Conservation (phyloP, 2,888 invertebrate genomes). For the Stictocephala bisonia region DNA sequence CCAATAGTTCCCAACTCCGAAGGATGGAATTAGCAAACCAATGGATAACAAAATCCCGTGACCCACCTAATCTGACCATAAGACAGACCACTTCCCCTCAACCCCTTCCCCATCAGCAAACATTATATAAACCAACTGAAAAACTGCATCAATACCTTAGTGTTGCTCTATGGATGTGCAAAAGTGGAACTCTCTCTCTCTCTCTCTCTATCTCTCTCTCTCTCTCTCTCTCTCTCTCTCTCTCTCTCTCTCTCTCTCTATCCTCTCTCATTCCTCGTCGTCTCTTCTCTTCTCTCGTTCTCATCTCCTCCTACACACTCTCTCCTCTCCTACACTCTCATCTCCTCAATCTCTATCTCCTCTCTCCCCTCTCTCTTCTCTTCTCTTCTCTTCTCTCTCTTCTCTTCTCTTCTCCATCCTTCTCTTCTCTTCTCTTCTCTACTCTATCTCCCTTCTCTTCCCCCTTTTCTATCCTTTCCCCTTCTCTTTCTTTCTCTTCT, state of each 20-base stretch:
- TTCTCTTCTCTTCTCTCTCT: neutral
- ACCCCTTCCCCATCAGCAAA: too few relatives aligned
- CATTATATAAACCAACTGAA: too few relatives aligned
- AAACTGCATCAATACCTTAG: too few relatives aligned
- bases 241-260: neutral
- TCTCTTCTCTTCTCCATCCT: neutral
- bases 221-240: neutral
- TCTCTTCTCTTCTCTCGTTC: neutral
- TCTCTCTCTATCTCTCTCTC: neutral
- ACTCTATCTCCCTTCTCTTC: neutral
- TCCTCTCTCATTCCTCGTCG: neutral
- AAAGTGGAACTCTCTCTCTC: too few relatives aligned
- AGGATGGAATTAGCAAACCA: too few relatives aligned
- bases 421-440: neutral
- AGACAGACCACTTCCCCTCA: too few relatives aligned
- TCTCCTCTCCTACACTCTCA: neutral
- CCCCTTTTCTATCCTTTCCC: neutral
- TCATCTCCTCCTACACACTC: neutral
- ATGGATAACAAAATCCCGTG: too few relatives aligned
- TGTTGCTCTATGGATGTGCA: too few relatives aligned
- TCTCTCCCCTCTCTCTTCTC: neutral
- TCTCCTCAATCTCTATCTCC: neutral
- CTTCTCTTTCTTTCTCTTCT: neutral
- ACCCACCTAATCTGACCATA: too few relatives aligned
- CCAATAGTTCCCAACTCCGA: too few relatives aligned